phyloP scores from a whole-genome alignment of 1,140 invertebrate species.

The Meloidogyne chitwoodi region DNA sequence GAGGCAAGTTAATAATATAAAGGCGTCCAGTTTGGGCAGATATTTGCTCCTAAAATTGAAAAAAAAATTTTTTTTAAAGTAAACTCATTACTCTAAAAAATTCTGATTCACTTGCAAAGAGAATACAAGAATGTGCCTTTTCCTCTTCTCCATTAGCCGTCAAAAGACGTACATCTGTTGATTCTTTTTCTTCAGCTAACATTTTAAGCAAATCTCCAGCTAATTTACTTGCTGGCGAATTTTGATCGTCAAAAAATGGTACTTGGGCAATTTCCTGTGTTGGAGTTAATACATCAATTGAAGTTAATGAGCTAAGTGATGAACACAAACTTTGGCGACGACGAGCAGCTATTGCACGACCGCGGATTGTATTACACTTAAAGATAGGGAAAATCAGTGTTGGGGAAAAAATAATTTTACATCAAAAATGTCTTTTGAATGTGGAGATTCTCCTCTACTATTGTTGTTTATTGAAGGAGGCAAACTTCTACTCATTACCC shows the following conservation, averaged over 20 bases:
- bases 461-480: neutral
- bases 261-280: slow-evolving; percentile 38
- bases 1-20: neutral
- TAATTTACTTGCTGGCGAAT: slow-evolving; percentile 35
- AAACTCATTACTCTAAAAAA: slow-evolving; percentile 31
- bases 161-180: slow-evolving; percentile 45
- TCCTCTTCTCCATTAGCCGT: slow-evolving; percentile 29
- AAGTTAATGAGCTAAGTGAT: slow-evolving; percentile 53
- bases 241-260: slow-evolving; percentile 20
- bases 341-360: slow-evolving; percentile 11
- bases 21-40: neutral
- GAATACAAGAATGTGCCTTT: slow-evolving; percentile 48
- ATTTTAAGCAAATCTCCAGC: slow-evolving; percentile 51
- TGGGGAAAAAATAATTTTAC: too few relatives aligned
- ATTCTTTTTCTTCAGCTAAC: slow-evolving; percentile 44
- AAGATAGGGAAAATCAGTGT: too few relatives aligned
- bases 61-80: neutral
- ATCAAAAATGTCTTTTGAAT: neutral
- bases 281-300: slow-evolving; percentile 53
- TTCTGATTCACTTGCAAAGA: slow-evolving; percentile 48
- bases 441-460: neutral
- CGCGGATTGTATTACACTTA: slow-evolving; percentile 9
- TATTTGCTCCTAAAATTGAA: neutral
- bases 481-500: slow-evolving; percentile 6
- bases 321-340: slow-evolving; percentile 19